Percentiles rank a stretch among this genome's conserved stretches.
These are phyloP conservation scores for Ceyx melanurus DNA, from an alignment of 2,113 vertebrate species.

Conservation along the genomic window DNA sequence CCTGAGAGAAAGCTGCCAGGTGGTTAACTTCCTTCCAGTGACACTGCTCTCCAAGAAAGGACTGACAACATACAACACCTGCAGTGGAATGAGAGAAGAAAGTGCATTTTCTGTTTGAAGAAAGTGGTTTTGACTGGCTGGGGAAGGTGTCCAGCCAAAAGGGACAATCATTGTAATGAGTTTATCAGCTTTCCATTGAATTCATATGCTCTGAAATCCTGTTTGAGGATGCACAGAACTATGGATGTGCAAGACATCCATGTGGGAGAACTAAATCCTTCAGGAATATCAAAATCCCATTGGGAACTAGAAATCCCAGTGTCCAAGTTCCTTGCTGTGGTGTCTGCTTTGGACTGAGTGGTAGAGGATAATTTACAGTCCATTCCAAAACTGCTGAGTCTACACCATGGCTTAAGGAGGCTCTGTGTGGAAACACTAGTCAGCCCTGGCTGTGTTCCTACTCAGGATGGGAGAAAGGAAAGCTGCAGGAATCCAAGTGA, in stretches of 20 bases:
- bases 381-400: constrained; percentile 10
- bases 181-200: neutral
- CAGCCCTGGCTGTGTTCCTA: neutral
- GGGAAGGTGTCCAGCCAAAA: neutral
- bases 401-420: neutral
- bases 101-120: neutral
- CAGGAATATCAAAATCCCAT: neutral
- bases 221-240: neutral
- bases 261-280: neutral
- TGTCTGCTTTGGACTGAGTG: neutral
- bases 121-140: neutral
- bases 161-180: neutral
- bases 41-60: neutral
- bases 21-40: neutral
- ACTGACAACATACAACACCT: neutral
- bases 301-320: neutral
- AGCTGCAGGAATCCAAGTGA: neutral
- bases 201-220: neutral
- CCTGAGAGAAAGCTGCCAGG: neutral
- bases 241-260: neutral
- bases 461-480: constrained; percentile 13
- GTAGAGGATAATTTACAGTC: neutral
- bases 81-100: neutral
- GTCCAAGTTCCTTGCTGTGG: neutral
- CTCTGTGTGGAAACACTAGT: neutral